phyloP scores from a whole-genome alignment of 2,113 vertebrate genomes.

The Anguilla rostrata region DNA sequence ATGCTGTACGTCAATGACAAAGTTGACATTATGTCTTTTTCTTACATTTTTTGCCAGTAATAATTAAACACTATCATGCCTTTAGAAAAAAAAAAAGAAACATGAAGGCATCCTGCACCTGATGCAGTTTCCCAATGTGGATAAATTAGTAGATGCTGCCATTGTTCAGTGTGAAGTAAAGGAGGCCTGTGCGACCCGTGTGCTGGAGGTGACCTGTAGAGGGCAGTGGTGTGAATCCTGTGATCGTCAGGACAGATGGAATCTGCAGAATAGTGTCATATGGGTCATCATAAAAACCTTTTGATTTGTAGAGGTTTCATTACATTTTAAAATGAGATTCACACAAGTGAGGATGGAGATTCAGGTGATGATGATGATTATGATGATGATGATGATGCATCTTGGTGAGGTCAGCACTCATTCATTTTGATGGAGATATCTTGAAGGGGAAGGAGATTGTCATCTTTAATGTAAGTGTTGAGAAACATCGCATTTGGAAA shows the following conservation, averaged over 20 bases:
- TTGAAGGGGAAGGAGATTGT: constrained; percentile 55
- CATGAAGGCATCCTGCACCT: no score
- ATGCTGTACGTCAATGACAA: no score
- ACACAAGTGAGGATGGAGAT: neutral
- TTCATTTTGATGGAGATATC: constrained; percentile 58
- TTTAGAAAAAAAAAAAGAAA: no score
- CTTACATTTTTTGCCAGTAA: no score
- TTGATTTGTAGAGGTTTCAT: neutral
- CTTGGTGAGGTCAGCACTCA: constrained; percentile 60
- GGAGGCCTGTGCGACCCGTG: neutral
- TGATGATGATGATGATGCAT: constrained; percentile 52
- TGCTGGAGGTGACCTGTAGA: neutral
- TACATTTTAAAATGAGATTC: neutral
- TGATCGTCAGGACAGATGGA: neutral
- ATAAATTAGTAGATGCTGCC: neutral
- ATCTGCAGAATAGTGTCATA: neutral
- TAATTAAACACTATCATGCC: no score
- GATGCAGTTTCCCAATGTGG: no score
- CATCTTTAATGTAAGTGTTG: constrained; percentile 51
- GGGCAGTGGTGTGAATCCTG: neutral
- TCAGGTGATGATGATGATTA: constrained; percentile 25
- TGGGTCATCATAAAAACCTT: neutral
- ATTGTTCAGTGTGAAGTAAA: neutral
- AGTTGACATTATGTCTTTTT: no score
- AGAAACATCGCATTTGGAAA: constrained; percentile 68